Conservation (phyloP, 2,888 invertebrate species). For the Anthophora plumipes region DNA sequence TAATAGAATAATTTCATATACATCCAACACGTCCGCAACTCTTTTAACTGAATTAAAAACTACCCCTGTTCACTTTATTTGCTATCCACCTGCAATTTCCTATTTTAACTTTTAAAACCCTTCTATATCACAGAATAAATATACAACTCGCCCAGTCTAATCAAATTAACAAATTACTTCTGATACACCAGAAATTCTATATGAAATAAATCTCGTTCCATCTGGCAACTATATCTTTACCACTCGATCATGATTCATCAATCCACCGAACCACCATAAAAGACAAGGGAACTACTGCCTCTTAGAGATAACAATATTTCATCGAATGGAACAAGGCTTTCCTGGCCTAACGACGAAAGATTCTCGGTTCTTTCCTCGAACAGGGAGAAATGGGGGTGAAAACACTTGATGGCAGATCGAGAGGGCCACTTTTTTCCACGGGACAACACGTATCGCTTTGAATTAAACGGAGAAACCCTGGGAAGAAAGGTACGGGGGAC, state of each 20-base stretch:
- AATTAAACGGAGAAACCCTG: not conserved
- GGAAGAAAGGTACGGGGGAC: not conserved
- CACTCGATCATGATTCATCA: constrained; percentile 4
- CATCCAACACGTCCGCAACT: no score
- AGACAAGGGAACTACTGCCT: constrained; percentile 2
- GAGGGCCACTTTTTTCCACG: constrained; percentile 16
- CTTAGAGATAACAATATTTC: constrained; percentile 33
- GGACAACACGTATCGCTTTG: constrained; percentile 5
- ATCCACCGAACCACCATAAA: not conserved
- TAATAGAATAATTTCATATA: no score
- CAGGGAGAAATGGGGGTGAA: constrained; percentile 33
- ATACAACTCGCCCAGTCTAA: not conserved
- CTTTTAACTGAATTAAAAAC: no score
- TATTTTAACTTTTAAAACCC: no score
- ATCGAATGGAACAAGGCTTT: constrained; percentile 5
- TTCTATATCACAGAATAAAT: no score
- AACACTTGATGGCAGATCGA: constrained; percentile 34
- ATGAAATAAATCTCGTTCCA: not conserved
- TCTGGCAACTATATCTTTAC: not conserved
- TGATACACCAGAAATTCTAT: not conserved
- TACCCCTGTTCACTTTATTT: no score
- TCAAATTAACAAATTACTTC: not conserved
- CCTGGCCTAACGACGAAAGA: constrained; percentile 18
- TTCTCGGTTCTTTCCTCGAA: constrained; percentile 3
- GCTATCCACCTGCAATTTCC: no score